phyloP scores from a whole-genome alignment of 2,888 invertebrate genomes.

The Ectropis crepuscularia region DNA sequence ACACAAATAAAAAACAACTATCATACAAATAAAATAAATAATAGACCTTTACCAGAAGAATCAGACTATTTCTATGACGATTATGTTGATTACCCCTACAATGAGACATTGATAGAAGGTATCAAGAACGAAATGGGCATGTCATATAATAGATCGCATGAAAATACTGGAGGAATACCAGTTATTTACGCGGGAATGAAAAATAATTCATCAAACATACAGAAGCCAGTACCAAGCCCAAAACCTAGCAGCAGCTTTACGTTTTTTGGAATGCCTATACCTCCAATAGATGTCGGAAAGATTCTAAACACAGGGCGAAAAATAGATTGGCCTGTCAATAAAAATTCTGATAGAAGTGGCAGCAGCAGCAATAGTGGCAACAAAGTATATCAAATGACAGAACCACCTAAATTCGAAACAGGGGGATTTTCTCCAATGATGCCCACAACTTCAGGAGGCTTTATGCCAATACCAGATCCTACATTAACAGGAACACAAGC shows the following conservation, averaged over 20 bases:
- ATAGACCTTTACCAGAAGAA: slow-evolving; percentile 88
- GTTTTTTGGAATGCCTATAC: slow-evolving; percentile 93
- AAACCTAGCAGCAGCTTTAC: slow-evolving; percentile 88
- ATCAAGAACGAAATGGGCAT: slow-evolving; percentile 63
- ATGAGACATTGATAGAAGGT: slow-evolving; percentile 81
- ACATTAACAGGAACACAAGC: slow-evolving; percentile 57
- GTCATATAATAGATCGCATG: slow-evolving; percentile 69
- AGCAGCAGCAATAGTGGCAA: slow-evolving; percentile 28
- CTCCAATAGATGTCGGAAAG: slow-evolving; percentile 88
- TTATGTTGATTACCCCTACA: slow-evolving; percentile 91
- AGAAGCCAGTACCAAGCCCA: slow-evolving; percentile 60
- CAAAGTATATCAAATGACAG: slow-evolving; percentile 69
- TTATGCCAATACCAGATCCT: slow-evolving; percentile 86
- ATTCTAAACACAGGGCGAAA: slow-evolving; percentile 83
- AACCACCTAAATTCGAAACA: slow-evolving; percentile 87
- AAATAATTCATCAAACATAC: slow-evolving; percentile 60
- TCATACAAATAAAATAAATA: slow-evolving; percentile 75
- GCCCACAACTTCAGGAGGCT: slow-evolving; percentile 89
- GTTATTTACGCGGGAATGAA: slow-evolving; percentile 74
- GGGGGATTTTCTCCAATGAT: slow-evolving; percentile 92
- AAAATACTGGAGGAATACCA: slow-evolving; percentile 84
- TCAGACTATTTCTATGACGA: slow-evolving; percentile 94
- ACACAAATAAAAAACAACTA: slow-evolving; percentile 74
- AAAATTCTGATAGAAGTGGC: slow-evolving; percentile 58
- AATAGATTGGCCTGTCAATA: slow-evolving; percentile 75